A percentile compares a stretch with the other conserved stretches of the same genome.
Evolutionary conservation across 2,888 invertebrate genomes (phyloP).

Genomic region (Hypena proboscidalis): DNA sequence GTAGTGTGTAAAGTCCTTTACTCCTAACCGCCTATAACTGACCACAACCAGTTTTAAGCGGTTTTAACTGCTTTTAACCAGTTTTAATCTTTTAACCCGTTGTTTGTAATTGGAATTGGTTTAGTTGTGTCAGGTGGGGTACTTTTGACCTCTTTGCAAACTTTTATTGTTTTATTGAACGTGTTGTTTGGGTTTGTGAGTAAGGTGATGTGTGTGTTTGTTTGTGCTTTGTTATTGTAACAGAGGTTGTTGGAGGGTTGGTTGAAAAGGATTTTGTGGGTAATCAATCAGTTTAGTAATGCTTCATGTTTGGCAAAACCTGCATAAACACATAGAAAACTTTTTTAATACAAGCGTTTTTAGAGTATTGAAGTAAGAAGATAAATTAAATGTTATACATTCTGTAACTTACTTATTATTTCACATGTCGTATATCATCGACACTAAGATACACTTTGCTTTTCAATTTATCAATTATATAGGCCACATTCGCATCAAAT

Average conservation of each 20-base stretch:
- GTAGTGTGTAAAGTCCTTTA: slow-evolving; percentile 4
- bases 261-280: background rate
- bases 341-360: too few species aligned
- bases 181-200: slow-evolving; percentile 6
- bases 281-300: too few species aligned
- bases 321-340: too few species aligned
- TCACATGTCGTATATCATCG: too few species aligned
- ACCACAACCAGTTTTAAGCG: slow-evolving; percentile 44
- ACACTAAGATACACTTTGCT: too few species aligned
- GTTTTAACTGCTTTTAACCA: slow-evolving; percentile 41
- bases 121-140: slow-evolving; percentile 45
- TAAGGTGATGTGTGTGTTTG: background rate
- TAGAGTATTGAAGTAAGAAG: too few species aligned
- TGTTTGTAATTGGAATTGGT: slow-evolving; percentile 43
- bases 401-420: too few species aligned
- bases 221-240: slow-evolving; percentile 7
- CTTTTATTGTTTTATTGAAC: slow-evolving; percentile 41
- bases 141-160: slow-evolving; percentile 24
- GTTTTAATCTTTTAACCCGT: slow-evolving; percentile 64
- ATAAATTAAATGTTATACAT: too few species aligned
- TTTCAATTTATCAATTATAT: too few species aligned
- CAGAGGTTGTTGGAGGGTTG: background rate
- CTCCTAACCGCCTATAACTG: slow-evolving; percentile 13
- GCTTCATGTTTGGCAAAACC: too few species aligned
- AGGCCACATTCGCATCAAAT: too few species aligned